phyloP scores from a whole-genome alignment of 1,140 invertebrate genomes.

The Rhopalosiphum maidis region DNA sequence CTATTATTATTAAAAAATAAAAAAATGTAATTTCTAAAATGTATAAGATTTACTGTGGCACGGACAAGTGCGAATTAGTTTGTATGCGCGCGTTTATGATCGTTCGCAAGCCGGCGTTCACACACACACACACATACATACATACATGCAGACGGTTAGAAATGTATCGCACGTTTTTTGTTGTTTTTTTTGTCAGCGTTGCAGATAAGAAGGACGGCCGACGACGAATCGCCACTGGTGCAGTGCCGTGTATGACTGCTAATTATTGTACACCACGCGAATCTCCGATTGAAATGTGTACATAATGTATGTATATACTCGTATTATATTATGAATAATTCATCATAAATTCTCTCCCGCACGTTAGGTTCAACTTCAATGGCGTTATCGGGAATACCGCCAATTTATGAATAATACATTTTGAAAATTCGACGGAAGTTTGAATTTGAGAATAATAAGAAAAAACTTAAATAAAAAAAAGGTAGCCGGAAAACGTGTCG shows the following conservation, averaged over 20 bases:
- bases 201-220: not conserved
- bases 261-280: not conserved
- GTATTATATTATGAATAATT: conserved; percentile 23
- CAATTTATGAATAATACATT: conserved; percentile 21
- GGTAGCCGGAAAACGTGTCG: not conserved
- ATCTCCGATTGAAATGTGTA: not conserved
- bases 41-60: not conserved
- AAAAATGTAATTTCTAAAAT: not conserved
- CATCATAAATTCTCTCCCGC: not conserved
- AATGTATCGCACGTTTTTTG: not conserved
- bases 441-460: not conserved
- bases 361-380: not conserved
- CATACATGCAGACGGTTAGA: not conserved
- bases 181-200: not conserved
- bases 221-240: not conserved
- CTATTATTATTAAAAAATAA: not conserved
- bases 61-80: not conserved
- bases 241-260: not conserved
- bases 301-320: not conserved
- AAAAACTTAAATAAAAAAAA: not conserved
- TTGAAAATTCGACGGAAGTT: not conserved
- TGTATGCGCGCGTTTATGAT: not conserved
- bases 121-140: no score
- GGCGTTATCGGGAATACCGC: not conserved
- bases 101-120: not conserved